Base-by-base conservation (phyloP, 2,797 vertebrate genomes). In the Thripadectes ignobilis region DNA sequence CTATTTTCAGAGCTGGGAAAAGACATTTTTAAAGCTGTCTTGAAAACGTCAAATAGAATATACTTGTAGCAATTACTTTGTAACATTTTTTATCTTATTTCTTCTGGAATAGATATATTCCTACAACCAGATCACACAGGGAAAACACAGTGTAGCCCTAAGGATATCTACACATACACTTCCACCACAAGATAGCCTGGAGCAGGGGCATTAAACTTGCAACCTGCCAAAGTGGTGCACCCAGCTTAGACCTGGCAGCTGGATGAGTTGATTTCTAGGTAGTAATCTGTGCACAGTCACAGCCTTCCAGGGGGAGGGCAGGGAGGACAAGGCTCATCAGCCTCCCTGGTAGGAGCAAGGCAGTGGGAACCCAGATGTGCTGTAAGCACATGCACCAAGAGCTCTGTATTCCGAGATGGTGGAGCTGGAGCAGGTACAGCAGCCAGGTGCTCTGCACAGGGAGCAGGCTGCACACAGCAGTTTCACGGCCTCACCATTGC, bases 181-280 rank as follows among this genome's bases (percentile, higher is more conserved):
- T 90, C 51, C 27, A 48, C 17, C 3, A 5, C 30, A 61, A 55
- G 46, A 36, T 2, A 43, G 9, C 49, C 12, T 22, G 14, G 38
- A 93, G 27, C 12, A 48, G 9, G 9, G 6, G 7, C 2, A 2
- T 61, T 75, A 26, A 57, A 81, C 52, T 58, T 68, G 30, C 55
- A 75, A 32, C 5, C 39, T 19, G 7, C 6, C 0, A 0, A 19
- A 68, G 12, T 0, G 0, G 34, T 20, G 24, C 14, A 39, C 30
- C 9, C 11, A 5, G 1, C 18, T 36, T 48, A 39, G 0, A 15
- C 3, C 1, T 9, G 29, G 45, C 41, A 76, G 49, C 27, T 27
- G 27, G 23, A 3, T 4, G 54, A 41, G 18, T 2, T 59, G 58
- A 46, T 63, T 26, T 15, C 26, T 36, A 38, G 12, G 21, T 6